These are phyloP conservation scores for Sphaerodactylus townsendi DNA, from an alignment of 2,113 vertebrate genomes.

Conservation along the genomic window DNA sequence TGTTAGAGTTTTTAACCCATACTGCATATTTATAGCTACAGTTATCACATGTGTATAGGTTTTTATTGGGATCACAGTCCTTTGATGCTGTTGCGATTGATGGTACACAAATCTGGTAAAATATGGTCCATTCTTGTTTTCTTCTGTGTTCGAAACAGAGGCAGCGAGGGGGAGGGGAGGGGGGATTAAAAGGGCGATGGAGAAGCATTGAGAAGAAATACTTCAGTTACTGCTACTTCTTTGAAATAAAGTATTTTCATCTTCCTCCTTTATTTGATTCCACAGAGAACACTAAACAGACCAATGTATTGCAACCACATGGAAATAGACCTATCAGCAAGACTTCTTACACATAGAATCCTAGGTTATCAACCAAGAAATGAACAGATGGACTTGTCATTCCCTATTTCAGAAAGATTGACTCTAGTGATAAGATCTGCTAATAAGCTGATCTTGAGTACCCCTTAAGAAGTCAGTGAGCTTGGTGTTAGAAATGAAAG, in stretches of 20 bases:
- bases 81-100: neutral
- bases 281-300: conserved; percentile 60
- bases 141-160: neutral
- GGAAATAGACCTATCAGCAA: conserved; percentile 60
- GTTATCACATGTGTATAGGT: neutral
- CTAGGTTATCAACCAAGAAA: conserved; percentile 66
- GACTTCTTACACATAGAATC: conserved; percentile 59
- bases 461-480: conserved; percentile 65
- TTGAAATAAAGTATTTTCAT: conserved; percentile 42
- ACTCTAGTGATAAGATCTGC: conserved; percentile 68
- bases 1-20: neutral
- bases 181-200: neutral
- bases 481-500: conserved; percentile 68
- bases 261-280: conserved; percentile 30
- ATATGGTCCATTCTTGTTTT: neutral
- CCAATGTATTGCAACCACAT: conserved; percentile 57
- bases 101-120: neutral
- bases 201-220: neutral
- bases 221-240: neutral
- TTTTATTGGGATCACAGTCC: neutral
- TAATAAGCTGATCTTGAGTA: conserved; percentile 71
- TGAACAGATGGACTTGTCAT: conserved; percentile 70
- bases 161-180: neutral
- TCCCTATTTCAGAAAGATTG: conserved; percentile 64
- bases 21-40: neutral